Percentiles rank a stretch among this genome's conserved stretches.
Conservation (phyloP, 2,797 vertebrate species). For the Peromyscus nudipes region DNA sequence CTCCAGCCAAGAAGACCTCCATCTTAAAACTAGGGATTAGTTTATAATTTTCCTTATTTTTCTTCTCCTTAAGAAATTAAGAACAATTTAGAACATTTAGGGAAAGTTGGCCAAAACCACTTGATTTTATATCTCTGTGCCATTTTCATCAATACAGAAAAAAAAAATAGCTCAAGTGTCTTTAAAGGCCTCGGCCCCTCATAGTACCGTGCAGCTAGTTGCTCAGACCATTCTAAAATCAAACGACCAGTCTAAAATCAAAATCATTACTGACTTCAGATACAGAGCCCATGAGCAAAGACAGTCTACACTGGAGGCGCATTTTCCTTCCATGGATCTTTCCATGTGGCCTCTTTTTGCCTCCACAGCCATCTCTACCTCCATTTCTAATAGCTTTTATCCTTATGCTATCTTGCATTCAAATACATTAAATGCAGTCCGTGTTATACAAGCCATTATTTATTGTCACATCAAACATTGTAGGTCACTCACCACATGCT, state of each 20-base stretch:
- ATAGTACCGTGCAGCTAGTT: neutral
- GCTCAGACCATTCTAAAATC: conserved; percentile 56
- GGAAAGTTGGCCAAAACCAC: neutral
- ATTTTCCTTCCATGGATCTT: conserved; percentile 11
- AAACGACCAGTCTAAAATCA: conserved; percentile 57
- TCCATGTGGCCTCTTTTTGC: neutral
- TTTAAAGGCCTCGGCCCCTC: conserved; percentile 24
- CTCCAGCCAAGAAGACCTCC: neutral
- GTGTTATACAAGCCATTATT: conserved; percentile 79
- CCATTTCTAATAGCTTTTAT: conserved; percentile 63
- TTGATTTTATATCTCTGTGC: conserved; percentile 44
- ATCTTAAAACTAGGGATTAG: neutral
- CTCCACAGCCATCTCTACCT: conserved; percentile 25
- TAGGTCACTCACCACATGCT: conserved; percentile 74
- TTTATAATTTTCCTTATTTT: neutral
- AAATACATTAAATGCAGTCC: conserved; percentile 71
- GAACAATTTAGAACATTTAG: conserved; percentile 10
- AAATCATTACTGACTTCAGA: conserved; percentile 61
- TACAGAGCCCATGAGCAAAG: conserved; percentile 20
- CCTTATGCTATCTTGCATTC: conserved; percentile 73
- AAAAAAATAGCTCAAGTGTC: conserved; percentile 31
- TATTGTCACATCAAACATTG: conserved; percentile 73
- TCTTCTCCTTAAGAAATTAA: conserved; percentile 44
- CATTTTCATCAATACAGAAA: conserved; percentile 13
- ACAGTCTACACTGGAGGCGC: conserved; percentile 24